Evolutionary conservation across 2,113 vertebrate genomes (phyloP).

Genomic region (Maccullochella peelii): DNA sequence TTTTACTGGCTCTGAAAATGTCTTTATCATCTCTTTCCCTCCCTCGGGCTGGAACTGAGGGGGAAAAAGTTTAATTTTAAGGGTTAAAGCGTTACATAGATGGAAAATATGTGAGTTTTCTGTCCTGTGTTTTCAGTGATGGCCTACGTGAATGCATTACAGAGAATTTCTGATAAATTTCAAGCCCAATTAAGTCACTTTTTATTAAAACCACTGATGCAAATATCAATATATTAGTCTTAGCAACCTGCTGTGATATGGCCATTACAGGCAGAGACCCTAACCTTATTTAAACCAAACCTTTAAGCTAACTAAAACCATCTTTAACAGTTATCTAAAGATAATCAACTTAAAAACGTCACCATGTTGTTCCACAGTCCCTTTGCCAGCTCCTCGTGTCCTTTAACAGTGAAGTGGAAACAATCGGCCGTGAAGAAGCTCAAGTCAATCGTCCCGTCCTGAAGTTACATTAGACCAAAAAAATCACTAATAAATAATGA

Average conservation of each 20-base stretch:
- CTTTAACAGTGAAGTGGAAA: conserved; percentile 79
- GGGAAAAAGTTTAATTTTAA: background rate
- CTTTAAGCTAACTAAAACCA: background rate
- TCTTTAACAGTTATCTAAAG: background rate
- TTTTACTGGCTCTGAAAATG: conserved; percentile 62
- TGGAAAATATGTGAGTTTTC: no score
- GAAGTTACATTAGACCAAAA: background rate
- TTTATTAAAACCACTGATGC: background rate
- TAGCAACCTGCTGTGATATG: background rate
- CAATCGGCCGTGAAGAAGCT: conserved; percentile 76
- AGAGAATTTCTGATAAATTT: background rate
- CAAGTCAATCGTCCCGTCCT: conserved; percentile 69
- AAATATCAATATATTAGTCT: background rate
- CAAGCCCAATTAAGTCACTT: background rate
- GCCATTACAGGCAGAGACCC: background rate
- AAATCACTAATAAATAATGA: no score
- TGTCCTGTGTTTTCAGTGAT: no score
- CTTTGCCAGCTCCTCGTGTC: conserved; percentile 78
- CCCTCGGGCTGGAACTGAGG: conserved; percentile 76
- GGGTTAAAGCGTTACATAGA: background rate
- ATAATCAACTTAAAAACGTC: background rate
- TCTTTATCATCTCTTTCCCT: conserved; percentile 58
- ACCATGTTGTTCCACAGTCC: conserved; percentile 82
- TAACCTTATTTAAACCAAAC: background rate
- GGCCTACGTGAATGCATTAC: background rate